Evolutionary conservation across 2,113 vertebrate genomes (phyloP), one percentile per base, ranked within the genome.

Genomic region (Passer montanus): DNA sequence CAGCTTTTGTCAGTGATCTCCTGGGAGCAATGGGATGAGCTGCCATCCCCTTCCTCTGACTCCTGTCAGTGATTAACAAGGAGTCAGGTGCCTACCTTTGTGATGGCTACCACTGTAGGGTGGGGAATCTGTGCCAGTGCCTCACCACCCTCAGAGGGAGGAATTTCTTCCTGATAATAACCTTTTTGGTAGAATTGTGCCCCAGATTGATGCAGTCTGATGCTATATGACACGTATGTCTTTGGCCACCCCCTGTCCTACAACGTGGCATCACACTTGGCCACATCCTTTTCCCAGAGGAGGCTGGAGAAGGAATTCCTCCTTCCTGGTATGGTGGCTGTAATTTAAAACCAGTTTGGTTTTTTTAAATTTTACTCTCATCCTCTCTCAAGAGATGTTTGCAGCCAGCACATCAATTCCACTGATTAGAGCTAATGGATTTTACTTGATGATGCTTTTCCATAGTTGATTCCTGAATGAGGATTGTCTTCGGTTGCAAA

Each of bases 371-470:
- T 89, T 62, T 26, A 62, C 39, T 91, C 39, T 31, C 47, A 11
- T 59, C 73, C 24, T 84, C 60, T 67, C 58, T 4, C 3, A 47
- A 47, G 81, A 39, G 79, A n/a, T 30, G 22, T 75, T 87, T 91
- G 70, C 53, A 93, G 90, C 87, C 95, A 94, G 53, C 21, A n/a
- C 79, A 78, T 79, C 93, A 63, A 84, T 96, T 63, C 1, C 0
- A 0, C 58, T 94, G 53, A 94, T 95, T 84, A 78, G 52, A 82
- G 41, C 44, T 79, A 93, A 96, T 85, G 92, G 84, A 75, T 84
- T 93, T 89, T 37, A 47, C 64, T 64, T 70, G 68, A 67, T 18
- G 13, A 50, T 24, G 44, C 46, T 67, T 79, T 93, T 79, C 84
- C 67, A 22, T 28, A 68, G 74, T 24, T 72, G 82, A n/a, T 75